These are phyloP conservation scores for Rhaphigaster nebulosa DNA, from an alignment of 2,888 invertebrate species.

Conservation along the genomic window DNA sequence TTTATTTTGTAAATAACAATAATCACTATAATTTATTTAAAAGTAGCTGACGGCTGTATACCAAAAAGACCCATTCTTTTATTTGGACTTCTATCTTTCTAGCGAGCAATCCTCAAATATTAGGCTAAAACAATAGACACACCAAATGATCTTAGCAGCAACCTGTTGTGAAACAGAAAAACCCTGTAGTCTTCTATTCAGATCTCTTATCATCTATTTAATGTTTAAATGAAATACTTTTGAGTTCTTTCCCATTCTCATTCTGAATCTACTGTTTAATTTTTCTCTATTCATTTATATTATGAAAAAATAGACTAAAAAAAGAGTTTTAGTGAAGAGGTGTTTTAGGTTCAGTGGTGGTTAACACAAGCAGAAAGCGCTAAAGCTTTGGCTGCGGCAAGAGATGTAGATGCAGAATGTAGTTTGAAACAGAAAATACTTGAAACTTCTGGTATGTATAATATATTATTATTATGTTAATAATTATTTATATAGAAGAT, in stretches of 20 bases:
- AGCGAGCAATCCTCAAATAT: too few relatives aligned
- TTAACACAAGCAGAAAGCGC: conserved; percentile 74
- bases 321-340: neutral
- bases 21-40: too few relatives aligned
- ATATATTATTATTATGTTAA: neutral
- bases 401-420: conserved; percentile 62
- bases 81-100: too few relatives aligned
- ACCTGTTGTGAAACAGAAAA: too few relatives aligned
- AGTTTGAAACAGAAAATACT: conserved; percentile 20
- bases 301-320: neutral
- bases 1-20: too few relatives aligned
- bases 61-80: too few relatives aligned
- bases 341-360: conserved; percentile 68
- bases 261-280: neutral
- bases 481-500: too few relatives aligned
- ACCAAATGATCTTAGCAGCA: too few relatives aligned
- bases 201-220: neutral
- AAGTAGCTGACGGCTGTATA: too few relatives aligned
- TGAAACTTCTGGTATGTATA: neutral
- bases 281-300: neutral
- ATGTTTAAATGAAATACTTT: neutral
- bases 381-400: conserved; percentile 70
- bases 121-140: too few relatives aligned
- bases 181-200: neutral
- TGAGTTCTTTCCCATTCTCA: neutral